Percentiles rank a stretch among this genome's conserved stretches.
These are phyloP conservation scores for Dryobota labecula DNA, from an alignment of 2,888 invertebrate genomes.

Conservation along the genomic window DNA sequence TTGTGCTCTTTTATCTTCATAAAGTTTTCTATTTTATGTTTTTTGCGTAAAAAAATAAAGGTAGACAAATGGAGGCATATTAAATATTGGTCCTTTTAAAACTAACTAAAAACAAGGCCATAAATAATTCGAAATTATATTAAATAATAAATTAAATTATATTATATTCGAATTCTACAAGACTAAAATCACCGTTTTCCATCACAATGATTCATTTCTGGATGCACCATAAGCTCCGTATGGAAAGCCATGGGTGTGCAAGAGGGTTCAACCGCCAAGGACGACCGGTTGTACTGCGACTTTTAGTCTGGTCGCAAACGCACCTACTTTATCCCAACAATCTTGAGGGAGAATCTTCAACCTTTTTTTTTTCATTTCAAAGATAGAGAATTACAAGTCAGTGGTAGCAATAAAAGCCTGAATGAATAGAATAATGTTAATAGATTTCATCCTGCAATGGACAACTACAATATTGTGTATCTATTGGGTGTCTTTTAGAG, in stretches of 20 bases:
- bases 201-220: slow-evolving; percentile 48
- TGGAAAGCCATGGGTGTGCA: slow-evolving; percentile 69
- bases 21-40: neutral
- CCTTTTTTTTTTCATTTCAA: slow-evolving; percentile 33
- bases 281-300: slow-evolving; percentile 66
- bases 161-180: neutral
- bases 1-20: neutral
- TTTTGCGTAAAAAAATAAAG: neutral
- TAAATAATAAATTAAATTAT: no score
- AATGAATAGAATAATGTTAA: slow-evolving; percentile 38
- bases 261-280: slow-evolving; percentile 79
- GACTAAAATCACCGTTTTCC: slow-evolving; percentile 36
- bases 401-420: slow-evolving; percentile 31
- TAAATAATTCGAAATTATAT: no score
- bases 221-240: slow-evolving; percentile 63
- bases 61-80: neutral
- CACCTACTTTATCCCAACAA: slow-evolving; percentile 47
- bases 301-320: slow-evolving; percentile 72
- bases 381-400: slow-evolving; percentile 13
- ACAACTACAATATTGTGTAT: slow-evolving; percentile 9
- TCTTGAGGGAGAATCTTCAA: slow-evolving; percentile 45
- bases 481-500: slow-evolving; percentile 54
- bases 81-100: neutral
- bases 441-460: slow-evolving; percentile 35
- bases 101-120: neutral